Evolutionary conservation across 2,797 vertebrate genomes (phyloP), one percentile per base, ranked within the genome.

Genomic region (Anabas testudineus): DNA sequence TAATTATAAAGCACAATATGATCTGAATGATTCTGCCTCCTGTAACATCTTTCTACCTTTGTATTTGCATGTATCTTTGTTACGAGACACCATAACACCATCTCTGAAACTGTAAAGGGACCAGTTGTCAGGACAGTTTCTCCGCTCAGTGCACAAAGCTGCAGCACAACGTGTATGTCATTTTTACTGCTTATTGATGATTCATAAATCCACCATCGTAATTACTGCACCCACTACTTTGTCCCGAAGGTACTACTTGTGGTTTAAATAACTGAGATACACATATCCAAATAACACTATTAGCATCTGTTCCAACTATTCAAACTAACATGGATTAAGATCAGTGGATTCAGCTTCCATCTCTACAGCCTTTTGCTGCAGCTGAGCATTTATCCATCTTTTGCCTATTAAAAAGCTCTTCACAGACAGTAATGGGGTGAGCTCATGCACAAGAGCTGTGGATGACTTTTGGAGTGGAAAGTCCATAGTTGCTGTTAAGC

Each of bases 401-500:
- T 74, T 74, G 84, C 85, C 76, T 81, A 83, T 79, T 72, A 87
- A 84, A 88, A 88, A 81, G 79, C 84, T 84, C 82, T 86, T 86
- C 85, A 80, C 66, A 48, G 69, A 72, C 82, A 77, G 82, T 82
- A 85, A 89, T 85, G 72, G 83, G 84, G 52, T 81, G 80, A 88
- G 82, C 80, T 90, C 80, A 86, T 78, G 69, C 76, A 84, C 73
- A 80, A 82, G 82, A 82, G 87, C 76, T n/a, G 52, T 73, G 82
- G 80, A 67, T 88, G 82, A 83, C 82, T 90, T 87, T 74, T 80
- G 75, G 80, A 87, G 84, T 82, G 81, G 78, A 85, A 90, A 84
- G 89, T 78, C 79, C 78, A 74, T 74, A 78, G 81, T 77, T 74
- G 65, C 79, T 80, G 76, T 76, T 63, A 32, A 72, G 59, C 61